phyloP scores from a whole-genome alignment of 2,888 invertebrate species.

The Hirtodrosophila duncani region DNA sequence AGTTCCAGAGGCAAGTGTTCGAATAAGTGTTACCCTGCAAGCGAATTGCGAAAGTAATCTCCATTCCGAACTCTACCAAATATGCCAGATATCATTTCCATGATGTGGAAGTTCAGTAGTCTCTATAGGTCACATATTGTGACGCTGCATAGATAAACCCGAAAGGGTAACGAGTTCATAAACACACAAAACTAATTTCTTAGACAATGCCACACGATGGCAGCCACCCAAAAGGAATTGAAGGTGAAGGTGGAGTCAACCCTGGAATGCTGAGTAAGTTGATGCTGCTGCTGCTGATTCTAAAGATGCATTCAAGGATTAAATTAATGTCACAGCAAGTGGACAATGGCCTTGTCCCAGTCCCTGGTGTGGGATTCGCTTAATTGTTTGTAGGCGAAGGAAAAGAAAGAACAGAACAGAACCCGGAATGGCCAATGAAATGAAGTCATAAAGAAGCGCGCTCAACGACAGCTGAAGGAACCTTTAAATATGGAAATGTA shows the following conservation, averaged over 20 bases:
- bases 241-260: constrained; percentile 1
- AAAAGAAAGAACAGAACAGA: constrained; percentile 4
- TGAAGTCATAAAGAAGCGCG: constrained; percentile 63
- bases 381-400: constrained; percentile 55
- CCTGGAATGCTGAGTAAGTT: constrained; percentile 20
- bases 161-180: too few species aligned
- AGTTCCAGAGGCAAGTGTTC: too few species aligned
- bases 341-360: constrained; percentile 49
- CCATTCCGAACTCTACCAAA: too few species aligned
- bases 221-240: not conserved
- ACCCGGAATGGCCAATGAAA: constrained; percentile 34
- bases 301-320: constrained; percentile 73
- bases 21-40: too few species aligned
- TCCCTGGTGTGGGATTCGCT: constrained; percentile 35
- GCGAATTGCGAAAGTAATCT: too few species aligned
- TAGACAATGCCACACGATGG: constrained; percentile 65
- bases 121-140: too few species aligned
- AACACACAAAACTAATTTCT: constrained; percentile 72
- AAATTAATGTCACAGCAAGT: constrained; percentile 71
- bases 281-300: constrained; percentile 45
- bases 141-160: too few species aligned
- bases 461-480: constrained; percentile 32
- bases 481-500: constrained; percentile 68
- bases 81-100: too few species aligned
- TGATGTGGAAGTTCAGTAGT: too few species aligned